Evolutionary conservation across 2,888 invertebrate species (phyloP).

Genomic region (Drosophila macrothrix): DNA sequence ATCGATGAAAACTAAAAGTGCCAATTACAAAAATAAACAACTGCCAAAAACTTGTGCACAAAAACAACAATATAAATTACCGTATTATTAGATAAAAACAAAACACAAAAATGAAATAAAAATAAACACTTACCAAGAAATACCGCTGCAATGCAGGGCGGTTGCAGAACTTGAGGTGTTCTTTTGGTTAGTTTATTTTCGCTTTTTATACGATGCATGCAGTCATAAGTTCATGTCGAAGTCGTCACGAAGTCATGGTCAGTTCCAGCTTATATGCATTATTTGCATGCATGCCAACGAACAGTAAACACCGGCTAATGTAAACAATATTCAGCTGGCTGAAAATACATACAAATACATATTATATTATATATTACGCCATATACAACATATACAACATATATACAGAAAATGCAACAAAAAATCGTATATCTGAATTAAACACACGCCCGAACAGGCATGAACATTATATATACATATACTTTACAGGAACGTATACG

Average conservation of each 20-base stretch:
- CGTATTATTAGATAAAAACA: conserved; percentile 20
- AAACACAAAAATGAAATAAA: background rate
- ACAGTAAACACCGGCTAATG: conserved; percentile 29
- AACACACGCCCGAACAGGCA: background rate
- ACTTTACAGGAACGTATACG: background rate
- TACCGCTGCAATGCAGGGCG: conserved; percentile 10
- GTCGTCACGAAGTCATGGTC: conserved; percentile 61
- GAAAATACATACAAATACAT: background rate
- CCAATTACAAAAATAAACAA: conserved; percentile 73
- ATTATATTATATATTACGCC: background rate
- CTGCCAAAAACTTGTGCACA: conserved; percentile 27
- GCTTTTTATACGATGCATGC: conserved; percentile 1
- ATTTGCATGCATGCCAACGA: conserved; percentile 48
- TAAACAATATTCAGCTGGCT: background rate
- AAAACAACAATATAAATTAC: conserved; percentile 9
- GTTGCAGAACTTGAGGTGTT: background rate
- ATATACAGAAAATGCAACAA: background rate
- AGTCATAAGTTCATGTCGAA: conserved; percentile 46
- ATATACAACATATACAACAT: background rate
- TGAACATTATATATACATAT: background rate
- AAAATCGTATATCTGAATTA: background rate
- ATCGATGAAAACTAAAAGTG: conserved; percentile 57
- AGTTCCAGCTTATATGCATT: conserved; percentile 53
- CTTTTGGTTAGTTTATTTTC: background rate
- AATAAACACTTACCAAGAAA: conserved; percentile 29